These are phyloP conservation scores for Rhaphigaster nebulosa DNA, from an alignment of 2,888 invertebrate species.

Conservation along the genomic window DNA sequence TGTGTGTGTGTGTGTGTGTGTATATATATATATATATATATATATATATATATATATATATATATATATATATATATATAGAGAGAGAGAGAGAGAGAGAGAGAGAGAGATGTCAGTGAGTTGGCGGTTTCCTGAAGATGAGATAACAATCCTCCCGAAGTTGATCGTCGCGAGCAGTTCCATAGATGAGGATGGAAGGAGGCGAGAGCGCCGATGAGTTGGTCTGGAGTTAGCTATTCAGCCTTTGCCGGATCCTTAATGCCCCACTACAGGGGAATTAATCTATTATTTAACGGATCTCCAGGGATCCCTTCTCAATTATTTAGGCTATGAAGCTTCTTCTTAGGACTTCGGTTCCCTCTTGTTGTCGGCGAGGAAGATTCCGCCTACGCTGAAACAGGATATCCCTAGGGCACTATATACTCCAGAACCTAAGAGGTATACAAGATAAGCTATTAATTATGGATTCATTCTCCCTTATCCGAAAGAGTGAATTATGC, in stretches of 20 bases:
- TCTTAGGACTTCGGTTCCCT: conserved; percentile 12
- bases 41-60: no score
- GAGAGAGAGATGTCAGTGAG: background rate
- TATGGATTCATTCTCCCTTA: background rate
- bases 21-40: no score
- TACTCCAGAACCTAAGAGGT: background rate
- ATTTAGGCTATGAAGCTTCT: conserved; percentile 33
- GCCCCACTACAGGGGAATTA: conserved; percentile 41
- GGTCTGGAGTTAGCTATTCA: conserved; percentile 27
- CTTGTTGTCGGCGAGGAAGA: background rate
- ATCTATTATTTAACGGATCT: conserved; percentile 48
- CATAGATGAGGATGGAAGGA: background rate
- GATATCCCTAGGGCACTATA: background rate
- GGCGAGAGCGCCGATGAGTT: background rate
- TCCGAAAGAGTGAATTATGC: background rate
- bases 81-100: no score
- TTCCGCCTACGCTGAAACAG: background rate
- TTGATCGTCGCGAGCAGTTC: background rate
- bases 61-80: no score
- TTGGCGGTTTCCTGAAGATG: background rate
- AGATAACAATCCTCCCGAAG: background rate
- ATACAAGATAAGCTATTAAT: background rate
- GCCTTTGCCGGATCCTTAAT: conserved; percentile 15
- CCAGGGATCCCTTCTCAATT: conserved; percentile 30
- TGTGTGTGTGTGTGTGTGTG: no score